Evolutionary conservation across 2,797 vertebrate species (phyloP).

Genomic region (Graptemys geographica): DNA sequence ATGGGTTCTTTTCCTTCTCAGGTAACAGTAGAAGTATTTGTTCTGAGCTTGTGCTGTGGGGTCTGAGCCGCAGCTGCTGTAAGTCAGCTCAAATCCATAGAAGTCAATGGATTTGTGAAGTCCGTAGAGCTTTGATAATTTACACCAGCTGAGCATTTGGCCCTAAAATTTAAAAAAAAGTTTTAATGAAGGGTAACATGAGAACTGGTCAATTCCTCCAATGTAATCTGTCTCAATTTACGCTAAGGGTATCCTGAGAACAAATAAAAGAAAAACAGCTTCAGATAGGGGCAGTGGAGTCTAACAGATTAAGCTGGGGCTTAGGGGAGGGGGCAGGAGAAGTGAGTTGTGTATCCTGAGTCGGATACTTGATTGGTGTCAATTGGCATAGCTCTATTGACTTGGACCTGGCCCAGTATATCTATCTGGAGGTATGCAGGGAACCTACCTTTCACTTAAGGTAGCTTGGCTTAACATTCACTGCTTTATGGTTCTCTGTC

Average conservation of each 20-base stretch:
- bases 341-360: not conserved
- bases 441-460: not conserved
- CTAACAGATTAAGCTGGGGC: not conserved
- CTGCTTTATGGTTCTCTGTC: not conserved
- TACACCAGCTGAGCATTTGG: not conserved
- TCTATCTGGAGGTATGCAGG: not conserved
- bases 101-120: not conserved
- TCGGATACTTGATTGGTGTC: not conserved
- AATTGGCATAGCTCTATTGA: not conserved
- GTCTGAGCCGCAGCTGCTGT: not conserved
- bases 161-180: no score
- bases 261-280: not conserved
- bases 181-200: not conserved
- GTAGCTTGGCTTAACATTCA: not conserved
- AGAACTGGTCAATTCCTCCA: not conserved
- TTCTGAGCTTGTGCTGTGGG: not conserved
- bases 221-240: not conserved
- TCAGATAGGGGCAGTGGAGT: not conserved
- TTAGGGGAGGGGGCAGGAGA: not conserved
- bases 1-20: not conserved
- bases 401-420: not conserved
- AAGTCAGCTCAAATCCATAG: not conserved
- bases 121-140: not conserved
- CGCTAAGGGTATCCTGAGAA: not conserved
- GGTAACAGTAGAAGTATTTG: not conserved